These are phyloP conservation scores for Geococcyx californianus DNA, from an alignment of 2,113 vertebrate species.

Conservation along the genomic window DNA sequence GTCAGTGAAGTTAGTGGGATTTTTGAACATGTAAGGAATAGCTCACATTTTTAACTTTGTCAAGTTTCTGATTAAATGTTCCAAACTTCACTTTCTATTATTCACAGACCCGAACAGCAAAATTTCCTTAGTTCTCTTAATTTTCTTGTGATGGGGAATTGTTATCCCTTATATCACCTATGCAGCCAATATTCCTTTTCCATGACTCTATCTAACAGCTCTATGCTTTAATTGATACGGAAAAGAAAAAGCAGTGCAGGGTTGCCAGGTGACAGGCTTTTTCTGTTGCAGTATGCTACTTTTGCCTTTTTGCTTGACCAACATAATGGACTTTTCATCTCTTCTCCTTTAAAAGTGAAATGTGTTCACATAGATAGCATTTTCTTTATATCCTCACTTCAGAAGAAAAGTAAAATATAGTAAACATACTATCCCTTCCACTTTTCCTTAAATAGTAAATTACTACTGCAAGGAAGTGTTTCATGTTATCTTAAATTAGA, in stretches of 20 bases:
- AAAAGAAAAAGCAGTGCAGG: neutral
- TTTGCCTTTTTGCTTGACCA: neutral
- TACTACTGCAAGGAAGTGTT: neutral
- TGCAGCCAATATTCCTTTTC: fast-evolving
- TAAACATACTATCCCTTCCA: neutral
- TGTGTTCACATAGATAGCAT: neutral
- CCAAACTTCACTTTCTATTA: neutral
- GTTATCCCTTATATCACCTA: neutral
- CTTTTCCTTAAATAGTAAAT: neutral
- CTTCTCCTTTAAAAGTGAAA: neutral
- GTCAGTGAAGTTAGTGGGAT: neutral
- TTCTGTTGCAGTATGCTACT: neutral
- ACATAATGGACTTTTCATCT: neutral
- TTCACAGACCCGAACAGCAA: neutral
- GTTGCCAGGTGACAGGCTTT: neutral
- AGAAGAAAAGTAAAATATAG: neutral
- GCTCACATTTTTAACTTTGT: neutral
- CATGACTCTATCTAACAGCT: neutral
- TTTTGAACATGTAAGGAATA: neutral
- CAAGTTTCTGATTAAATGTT: neutral
- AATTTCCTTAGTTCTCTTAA: neutral
- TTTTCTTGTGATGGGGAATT: neutral
- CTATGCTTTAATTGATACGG: neutral
- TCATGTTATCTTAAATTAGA: neutral
- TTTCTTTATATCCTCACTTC: neutral